Conservation (phyloP, 2,888 invertebrate species). For the Dusona sp. region DNA sequence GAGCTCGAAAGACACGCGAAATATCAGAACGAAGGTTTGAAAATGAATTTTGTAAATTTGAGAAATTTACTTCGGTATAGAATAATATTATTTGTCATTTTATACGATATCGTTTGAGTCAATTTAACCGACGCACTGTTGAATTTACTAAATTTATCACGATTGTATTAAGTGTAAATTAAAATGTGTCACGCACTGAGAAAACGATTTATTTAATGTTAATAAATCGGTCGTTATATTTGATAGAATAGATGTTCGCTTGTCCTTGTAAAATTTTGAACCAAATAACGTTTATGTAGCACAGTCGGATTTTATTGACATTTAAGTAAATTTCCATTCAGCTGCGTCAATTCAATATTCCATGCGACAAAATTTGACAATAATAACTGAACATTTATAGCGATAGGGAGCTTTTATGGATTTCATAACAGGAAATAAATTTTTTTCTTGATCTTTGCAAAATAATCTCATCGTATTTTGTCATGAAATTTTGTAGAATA, state of each 20-base stretch:
- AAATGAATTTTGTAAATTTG: constrained; percentile 22
- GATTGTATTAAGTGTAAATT: neutral
- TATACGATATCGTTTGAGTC: constrained; percentile 15
- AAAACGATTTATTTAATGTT: constrained; percentile 22
- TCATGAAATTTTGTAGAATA: neutral
- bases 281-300: neutral
- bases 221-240: neutral
- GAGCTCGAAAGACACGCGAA: constrained; percentile 39
- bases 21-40: constrained; percentile 16
- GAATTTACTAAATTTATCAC: neutral
- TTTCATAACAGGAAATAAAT: constrained; percentile 10
- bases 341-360: neutral
- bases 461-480: neutral
- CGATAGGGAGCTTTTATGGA: neutral
- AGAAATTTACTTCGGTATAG: constrained; percentile 15
- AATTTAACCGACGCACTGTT: neutral
- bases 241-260: neutral
- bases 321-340: neutral
- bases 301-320: constrained; percentile 1
- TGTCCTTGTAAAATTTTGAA: neutral
- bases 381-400: constrained; percentile 10
- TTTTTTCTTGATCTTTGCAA: neutral
- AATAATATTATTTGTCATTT: neutral
- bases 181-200: neutral
- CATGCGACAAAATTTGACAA: neutral